A percentile compares a stretch with the other conserved stretches of the same genome.
phyloP scores from a whole-genome alignment of 2,797 vertebrate species.

The Amblyraja radiata region DNA sequence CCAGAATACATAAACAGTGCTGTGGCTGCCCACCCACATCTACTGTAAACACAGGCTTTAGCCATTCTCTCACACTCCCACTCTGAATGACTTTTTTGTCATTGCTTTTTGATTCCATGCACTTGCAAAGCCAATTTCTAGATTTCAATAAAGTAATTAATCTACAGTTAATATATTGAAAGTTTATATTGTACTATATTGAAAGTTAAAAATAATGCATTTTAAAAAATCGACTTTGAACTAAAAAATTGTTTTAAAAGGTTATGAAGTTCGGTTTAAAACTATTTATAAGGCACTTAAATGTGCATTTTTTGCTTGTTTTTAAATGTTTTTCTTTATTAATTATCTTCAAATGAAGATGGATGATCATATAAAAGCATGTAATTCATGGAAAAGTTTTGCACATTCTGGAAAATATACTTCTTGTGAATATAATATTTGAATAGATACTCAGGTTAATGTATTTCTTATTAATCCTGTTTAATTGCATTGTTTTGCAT shows the following conservation, averaged over 20 bases:
- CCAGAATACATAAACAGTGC: constrained; percentile 53
- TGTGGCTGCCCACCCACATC: constrained; percentile 48
- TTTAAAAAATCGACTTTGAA: neutral
- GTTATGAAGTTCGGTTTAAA: neutral
- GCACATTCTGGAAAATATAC: neutral
- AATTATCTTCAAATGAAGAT: constrained; percentile 4
- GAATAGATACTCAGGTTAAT: constrained; percentile 40
- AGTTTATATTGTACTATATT: neutral
- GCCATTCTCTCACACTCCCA: constrained; percentile 46
- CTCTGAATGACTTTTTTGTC: constrained; percentile 46
- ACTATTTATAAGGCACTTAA: neutral
- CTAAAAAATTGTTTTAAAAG: neutral
- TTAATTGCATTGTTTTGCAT: constrained; percentile 41
- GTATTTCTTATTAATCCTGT: constrained; percentile 43
- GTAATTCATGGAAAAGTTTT: neutral
- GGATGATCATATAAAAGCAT: neutral
- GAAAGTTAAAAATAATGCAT: too few species aligned
- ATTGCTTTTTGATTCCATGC: constrained; percentile 17
- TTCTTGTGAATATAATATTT: neutral
- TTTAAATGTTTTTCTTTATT: neutral
- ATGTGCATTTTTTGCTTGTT: neutral
- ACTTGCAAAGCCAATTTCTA: neutral
- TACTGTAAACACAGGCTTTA: constrained; percentile 46
- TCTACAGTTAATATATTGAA: neutral
- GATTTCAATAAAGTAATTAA: neutral